Evolutionary conservation across 1,140 invertebrate species (phyloP).

Genomic region (Campoletis sonorensis): DNA sequence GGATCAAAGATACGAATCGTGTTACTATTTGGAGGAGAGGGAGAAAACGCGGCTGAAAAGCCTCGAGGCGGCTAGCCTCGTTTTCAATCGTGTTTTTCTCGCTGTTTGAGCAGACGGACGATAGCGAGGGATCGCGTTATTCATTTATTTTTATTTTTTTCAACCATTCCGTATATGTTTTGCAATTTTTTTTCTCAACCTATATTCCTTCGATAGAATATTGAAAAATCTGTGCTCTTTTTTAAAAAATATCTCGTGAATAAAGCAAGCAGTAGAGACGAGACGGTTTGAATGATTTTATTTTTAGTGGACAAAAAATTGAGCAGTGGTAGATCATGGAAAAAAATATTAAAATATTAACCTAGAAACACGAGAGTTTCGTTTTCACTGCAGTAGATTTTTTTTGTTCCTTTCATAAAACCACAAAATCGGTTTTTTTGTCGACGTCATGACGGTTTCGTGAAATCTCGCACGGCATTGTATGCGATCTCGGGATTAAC

Average conservation of each 20-base stretch:
- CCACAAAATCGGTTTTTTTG: neutral
- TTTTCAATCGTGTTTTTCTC: slow-evolving; percentile 28
- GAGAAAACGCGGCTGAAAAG: neutral
- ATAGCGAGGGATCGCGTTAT: neutral
- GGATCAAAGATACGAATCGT: slow-evolving; percentile 32
- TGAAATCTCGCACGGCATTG: neutral
- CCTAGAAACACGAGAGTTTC: too few species aligned
- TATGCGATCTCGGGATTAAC: slow-evolving; percentile 16
- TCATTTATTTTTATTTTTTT: slow-evolving; percentile 11
- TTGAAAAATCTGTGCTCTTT: too few species aligned
- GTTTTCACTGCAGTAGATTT: too few species aligned
- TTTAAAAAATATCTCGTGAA: too few species aligned
- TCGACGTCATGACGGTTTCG: neutral
- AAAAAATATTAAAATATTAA: too few species aligned
- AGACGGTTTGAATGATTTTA: too few species aligned
- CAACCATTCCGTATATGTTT: too few species aligned
- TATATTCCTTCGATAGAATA: neutral
- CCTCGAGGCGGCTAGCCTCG: neutral
- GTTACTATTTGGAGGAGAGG: neutral
- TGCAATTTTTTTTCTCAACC: neutral
- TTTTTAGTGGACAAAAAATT: too few species aligned
- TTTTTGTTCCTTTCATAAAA: too few species aligned
- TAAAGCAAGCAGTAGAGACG: too few species aligned
- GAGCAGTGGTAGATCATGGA: too few species aligned
- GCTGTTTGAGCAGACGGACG: neutral